phyloP scores from a whole-genome alignment of 2,888 invertebrate species.

The Phlogophora meticulosa region DNA sequence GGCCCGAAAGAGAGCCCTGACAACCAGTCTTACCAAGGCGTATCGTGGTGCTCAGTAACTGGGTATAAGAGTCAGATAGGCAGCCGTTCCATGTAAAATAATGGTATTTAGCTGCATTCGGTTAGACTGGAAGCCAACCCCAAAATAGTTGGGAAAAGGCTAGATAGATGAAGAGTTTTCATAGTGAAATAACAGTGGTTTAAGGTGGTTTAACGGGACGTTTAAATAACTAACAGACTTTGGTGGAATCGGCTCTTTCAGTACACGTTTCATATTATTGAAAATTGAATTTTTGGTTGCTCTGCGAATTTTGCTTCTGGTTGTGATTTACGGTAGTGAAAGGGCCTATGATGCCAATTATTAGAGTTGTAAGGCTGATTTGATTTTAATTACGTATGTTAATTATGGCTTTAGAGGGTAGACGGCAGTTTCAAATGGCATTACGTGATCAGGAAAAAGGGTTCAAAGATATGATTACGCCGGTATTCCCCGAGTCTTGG shows the following conservation, averaged over 20 bases:
- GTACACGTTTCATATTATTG: constrained; percentile 21
- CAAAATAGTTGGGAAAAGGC: too few relatives aligned
- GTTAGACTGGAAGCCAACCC: too few relatives aligned
- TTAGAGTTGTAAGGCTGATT: constrained; percentile 21
- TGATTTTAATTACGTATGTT: constrained; percentile 36
- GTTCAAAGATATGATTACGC: neutral
- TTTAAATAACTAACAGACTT: neutral
- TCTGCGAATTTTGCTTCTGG: constrained; percentile 23
- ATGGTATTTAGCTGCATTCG: too few relatives aligned
- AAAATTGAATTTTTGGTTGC: constrained; percentile 41
- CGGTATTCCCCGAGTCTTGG: too few relatives aligned
- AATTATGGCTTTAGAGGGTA: constrained; percentile 13
- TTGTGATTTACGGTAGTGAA: constrained; percentile 27
- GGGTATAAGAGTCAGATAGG: too few relatives aligned
- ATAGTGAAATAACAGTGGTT: neutral
- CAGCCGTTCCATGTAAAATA: too few relatives aligned
- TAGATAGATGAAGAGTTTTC: neutral
- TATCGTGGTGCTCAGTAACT: too few relatives aligned
- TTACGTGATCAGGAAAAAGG: neutral
- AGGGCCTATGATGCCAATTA: constrained; percentile 20
- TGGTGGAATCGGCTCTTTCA: constrained; percentile 11
- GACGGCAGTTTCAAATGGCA: neutral
- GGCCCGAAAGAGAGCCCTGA: too few relatives aligned
- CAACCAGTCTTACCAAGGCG: too few relatives aligned
- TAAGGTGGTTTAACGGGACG: neutral